These are phyloP conservation scores for Lithobates pipiens DNA, from an alignment of 2,797 vertebrate genomes.

Conservation along the genomic window DNA sequence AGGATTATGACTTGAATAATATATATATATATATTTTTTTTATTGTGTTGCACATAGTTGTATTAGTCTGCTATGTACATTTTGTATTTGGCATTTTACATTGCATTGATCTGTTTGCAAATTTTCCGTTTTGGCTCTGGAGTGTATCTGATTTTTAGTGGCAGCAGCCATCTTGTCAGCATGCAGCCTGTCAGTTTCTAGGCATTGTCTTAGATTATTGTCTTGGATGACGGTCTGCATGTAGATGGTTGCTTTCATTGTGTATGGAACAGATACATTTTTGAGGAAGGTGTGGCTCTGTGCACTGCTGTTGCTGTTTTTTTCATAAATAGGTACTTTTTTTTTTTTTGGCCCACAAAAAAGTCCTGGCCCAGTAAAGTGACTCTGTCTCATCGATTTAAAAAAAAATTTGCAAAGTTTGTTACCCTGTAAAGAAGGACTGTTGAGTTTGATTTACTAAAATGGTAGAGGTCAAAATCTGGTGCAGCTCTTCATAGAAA, in stretches of 20 bases:
- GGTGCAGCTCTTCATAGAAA: too few relatives aligned
- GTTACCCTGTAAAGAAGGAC: too few relatives aligned
- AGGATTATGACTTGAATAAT: conserved; percentile 88
- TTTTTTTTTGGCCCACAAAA: conserved; percentile 33
- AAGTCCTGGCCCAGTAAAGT: not conserved
- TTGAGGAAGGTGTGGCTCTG: conserved; percentile 66
- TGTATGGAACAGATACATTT: not conserved
- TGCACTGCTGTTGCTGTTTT: conserved; percentile 68
- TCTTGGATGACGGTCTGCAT: too few relatives aligned
- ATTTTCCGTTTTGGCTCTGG: conserved; percentile 71
- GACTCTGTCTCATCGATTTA: too few relatives aligned
- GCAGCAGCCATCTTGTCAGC: not conserved
- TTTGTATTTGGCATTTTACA: conserved; percentile 76
- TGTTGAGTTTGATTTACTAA: too few relatives aligned
- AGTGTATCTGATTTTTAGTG: not conserved
- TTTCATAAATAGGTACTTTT: conserved; percentile 71
- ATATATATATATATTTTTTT: conserved; percentile 64
- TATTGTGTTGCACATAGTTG: conserved; percentile 88
- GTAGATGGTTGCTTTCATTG: not conserved
- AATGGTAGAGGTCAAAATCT: too few relatives aligned
- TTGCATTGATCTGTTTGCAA: conserved; percentile 83
- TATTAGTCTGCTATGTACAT: conserved; percentile 84
- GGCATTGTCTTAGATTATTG: too few relatives aligned
- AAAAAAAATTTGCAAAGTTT: too few relatives aligned
- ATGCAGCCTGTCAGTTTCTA: not conserved